phyloP scores from a whole-genome alignment of 1,140 invertebrate genomes.

The Magallana gigas region DNA sequence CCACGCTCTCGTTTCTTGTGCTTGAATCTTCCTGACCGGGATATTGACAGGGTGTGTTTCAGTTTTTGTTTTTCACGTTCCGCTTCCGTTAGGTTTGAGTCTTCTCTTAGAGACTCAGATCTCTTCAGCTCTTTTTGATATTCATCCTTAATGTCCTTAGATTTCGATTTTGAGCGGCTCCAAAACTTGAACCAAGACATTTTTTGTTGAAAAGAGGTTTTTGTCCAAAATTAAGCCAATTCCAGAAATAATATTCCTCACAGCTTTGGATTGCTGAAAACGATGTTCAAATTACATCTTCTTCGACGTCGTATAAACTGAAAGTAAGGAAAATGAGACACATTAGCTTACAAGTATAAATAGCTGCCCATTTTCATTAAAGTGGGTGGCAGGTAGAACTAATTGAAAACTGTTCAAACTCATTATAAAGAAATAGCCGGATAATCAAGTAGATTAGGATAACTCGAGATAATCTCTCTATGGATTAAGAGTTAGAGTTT shows the following conservation, averaged over 20 bases:
- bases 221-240: not conserved
- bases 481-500: conserved; percentile 10
- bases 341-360: not conserved
- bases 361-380: not conserved
- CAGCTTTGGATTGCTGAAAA: not conserved
- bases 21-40: conserved; percentile 74
- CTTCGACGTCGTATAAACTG: not conserved
- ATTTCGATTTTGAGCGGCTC: conserved; percentile 65
- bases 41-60: conserved; percentile 74
- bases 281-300: not conserved
- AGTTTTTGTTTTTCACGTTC: conserved; percentile 67
- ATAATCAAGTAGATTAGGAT: conserved; percentile 29
- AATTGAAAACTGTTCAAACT: too few species aligned
- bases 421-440: not conserved
- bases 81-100: conserved; percentile 60
- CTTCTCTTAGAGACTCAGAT: conserved; percentile 60
- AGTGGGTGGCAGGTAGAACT: not conserved
- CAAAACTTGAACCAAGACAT: conserved; percentile 75
- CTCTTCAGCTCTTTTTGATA: conserved; percentile 58
- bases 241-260: too few species aligned
- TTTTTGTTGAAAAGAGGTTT: not conserved
- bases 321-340: not conserved
- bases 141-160: conserved; percentile 63
- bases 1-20: conserved; percentile 72
- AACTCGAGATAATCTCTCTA: conserved; percentile 6